Conservation (phyloP, 2,888 invertebrate species). For the Saturnia japonica region DNA sequence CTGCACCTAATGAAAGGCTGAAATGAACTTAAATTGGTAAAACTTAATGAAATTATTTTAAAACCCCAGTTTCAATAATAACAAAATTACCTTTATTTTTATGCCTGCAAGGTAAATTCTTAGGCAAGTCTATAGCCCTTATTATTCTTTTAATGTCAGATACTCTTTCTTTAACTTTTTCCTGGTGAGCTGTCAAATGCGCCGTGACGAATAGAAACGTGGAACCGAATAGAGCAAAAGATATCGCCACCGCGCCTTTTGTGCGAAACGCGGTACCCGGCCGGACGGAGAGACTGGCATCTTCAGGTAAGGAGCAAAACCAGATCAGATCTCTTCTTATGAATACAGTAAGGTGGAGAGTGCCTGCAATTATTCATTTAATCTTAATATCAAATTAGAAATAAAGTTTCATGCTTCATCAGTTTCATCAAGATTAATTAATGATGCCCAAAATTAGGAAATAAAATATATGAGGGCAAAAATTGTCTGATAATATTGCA, state of each 20-base stretch:
- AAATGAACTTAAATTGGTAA: too few relatives aligned
- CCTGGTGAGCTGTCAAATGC: slow-evolving; percentile 96
- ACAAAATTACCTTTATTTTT: slow-evolving; percentile 84
- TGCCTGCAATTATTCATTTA: slow-evolving; percentile 77
- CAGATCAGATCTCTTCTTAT: slow-evolving; percentile 96
- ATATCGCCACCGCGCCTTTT: slow-evolving; percentile 97
- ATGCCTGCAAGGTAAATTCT: slow-evolving; percentile 88
- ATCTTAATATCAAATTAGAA: too few relatives aligned
- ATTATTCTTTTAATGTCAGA: slow-evolving; percentile 93
- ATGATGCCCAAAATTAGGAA: too few relatives aligned
- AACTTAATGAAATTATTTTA: background rate
- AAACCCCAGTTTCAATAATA: background rate
- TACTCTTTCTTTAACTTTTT: slow-evolving; percentile 92
- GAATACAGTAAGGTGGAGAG: slow-evolving; percentile 93
- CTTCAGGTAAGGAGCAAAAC: slow-evolving; percentile 97
- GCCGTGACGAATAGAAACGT: slow-evolving; percentile 97
- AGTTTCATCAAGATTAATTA: too few relatives aligned
- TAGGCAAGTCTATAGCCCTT: slow-evolving; percentile 90
- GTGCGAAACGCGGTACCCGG: slow-evolving; percentile 95
- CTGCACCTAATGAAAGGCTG: too few relatives aligned
- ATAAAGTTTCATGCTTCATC: too few relatives aligned
- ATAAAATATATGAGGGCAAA: too few relatives aligned
- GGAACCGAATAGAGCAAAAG: slow-evolving; percentile 96
- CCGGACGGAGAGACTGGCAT: slow-evolving; percentile 92
- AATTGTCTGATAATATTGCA: too few relatives aligned